Conservation (phyloP, 2,113 vertebrate species). For the Rhizomys pruinosus region DNA sequence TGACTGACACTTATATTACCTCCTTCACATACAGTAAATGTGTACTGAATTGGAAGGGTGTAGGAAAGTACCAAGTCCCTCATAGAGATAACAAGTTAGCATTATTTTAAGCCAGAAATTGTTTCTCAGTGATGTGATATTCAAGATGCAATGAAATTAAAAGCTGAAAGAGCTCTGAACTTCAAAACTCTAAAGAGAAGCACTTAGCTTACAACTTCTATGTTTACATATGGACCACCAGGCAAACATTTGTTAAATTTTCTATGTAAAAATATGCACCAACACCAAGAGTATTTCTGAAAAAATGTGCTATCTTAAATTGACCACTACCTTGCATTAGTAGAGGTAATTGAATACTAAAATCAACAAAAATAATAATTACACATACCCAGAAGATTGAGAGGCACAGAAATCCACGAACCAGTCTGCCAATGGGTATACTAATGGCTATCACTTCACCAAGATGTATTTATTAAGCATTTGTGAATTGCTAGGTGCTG, state of each 20-base stretch:
- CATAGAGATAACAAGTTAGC: not conserved
- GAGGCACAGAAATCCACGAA: not conserved
- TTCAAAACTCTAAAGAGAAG: not conserved
- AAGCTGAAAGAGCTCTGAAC: not conserved
- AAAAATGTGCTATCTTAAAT: conserved; percentile 54
- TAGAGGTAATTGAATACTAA: conserved; percentile 4
- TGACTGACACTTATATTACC: not conserved
- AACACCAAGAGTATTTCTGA: not conserved
- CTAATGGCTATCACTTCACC: conserved; percentile 42
- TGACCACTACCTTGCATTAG: conserved; percentile 26
- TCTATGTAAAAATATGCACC: not conserved
- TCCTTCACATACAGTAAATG: not conserved
- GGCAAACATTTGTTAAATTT: not conserved
- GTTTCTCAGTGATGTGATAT: not conserved
- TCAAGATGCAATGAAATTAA: not conserved
- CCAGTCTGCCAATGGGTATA: not conserved
- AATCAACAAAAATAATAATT: not conserved
- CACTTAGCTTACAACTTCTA: not conserved
- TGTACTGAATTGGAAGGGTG: not conserved
- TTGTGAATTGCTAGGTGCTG: conserved; percentile 40
- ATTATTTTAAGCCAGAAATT: not conserved
- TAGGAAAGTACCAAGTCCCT: not conserved
- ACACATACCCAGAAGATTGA: not conserved
- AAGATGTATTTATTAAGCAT: conserved; percentile 40
- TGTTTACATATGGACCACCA: not conserved